Conservation (phyloP, 2,113 vertebrate genomes). For the Chaetodon trifascialis region DNA sequence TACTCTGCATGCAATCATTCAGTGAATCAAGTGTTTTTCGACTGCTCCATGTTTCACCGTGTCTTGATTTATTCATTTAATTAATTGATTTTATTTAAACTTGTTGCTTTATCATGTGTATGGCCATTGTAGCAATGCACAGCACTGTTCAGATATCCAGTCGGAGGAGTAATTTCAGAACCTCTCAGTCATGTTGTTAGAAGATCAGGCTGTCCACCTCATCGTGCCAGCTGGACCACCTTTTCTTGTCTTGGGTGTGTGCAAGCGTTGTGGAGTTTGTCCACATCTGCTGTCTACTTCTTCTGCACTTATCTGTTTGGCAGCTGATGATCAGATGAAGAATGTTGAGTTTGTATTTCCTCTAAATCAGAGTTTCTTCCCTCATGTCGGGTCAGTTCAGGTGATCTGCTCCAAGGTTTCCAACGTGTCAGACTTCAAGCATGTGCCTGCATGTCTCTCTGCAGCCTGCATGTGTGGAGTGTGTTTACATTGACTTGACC, state of each 20-base stretch:
- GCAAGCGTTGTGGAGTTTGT: constrained; percentile 40
- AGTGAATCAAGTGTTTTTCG: constrained; percentile 13
- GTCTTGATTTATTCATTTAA: not conserved
- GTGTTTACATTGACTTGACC: constrained; percentile 51
- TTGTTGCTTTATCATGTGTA: not conserved
- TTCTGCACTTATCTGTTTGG: constrained; percentile 27
- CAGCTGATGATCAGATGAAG: constrained; percentile 39
- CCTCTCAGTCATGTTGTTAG: not conserved
- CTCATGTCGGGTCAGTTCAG: constrained; percentile 37
- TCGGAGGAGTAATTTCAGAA: too few relatives aligned
- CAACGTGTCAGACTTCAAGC: constrained; percentile 25
- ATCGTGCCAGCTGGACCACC: not conserved
- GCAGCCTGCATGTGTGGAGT: constrained; percentile 33
- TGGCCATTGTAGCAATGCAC: not conserved
- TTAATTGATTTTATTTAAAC: too few relatives aligned
- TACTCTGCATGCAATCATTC: not conserved
- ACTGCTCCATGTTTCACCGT: not conserved
- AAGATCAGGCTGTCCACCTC: not conserved
- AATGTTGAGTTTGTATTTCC: constrained; percentile 73
- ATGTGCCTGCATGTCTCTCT: constrained; percentile 52
- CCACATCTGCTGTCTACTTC: not conserved
- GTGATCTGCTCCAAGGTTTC: constrained; percentile 36
- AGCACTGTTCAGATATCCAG: not conserved
- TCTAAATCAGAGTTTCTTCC: constrained; percentile 53
- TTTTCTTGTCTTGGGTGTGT: constrained; percentile 18